Evolutionary conservation across 2,797 vertebrate species (phyloP), one percentile per base, ranked within the genome.

Genomic region (Acanthurus leucopareius): DNA sequence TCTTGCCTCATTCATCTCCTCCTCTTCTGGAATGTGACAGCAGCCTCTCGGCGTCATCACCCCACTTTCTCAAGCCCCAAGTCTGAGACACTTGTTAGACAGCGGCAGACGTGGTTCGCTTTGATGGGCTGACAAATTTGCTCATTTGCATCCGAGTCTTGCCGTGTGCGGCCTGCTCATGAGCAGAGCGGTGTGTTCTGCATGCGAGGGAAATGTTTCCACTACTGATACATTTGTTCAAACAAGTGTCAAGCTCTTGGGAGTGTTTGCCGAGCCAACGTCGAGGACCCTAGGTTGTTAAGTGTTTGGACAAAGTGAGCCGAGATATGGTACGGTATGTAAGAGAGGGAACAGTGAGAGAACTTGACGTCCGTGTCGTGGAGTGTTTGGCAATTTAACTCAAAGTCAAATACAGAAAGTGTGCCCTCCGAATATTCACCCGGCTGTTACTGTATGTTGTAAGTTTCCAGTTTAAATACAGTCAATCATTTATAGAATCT

Each of bases 131-230:
- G 81, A 76, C 68, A 73, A n/a, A 79, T 83, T 73, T 52, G 59
- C 68, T 79, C 65, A 78, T 86, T 90, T 84, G 77, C 63, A 76
- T 77, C 63, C n/a, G 61, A 79, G 62, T 60, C 58, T 3, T 52
- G 68, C 40, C 1, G 57, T 35, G 64, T 60, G 75, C 47, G 69
- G 60, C 68, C 42, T 71, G 28, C 48, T 40, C 1, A 19, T 58
- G 49, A 59, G 17, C 22, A 11, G 64, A 73, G 73, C 52, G 22
- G 52, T 1, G 16, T 15, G 52, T 63, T 49, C 49, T 48, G 47
- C 25, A n/a, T 51, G 19, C 0, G 0, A 25, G 40, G 19, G 19
- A 38, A 72, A 47, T 61, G 32, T 76, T 56, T 79, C 73, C 48
- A 19, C 67, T 17, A 40, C 44, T 17, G 62, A 3, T 82, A 11